Conservation (phyloP, 2,113 vertebrate species). For the Indicator maculatus region DNA sequence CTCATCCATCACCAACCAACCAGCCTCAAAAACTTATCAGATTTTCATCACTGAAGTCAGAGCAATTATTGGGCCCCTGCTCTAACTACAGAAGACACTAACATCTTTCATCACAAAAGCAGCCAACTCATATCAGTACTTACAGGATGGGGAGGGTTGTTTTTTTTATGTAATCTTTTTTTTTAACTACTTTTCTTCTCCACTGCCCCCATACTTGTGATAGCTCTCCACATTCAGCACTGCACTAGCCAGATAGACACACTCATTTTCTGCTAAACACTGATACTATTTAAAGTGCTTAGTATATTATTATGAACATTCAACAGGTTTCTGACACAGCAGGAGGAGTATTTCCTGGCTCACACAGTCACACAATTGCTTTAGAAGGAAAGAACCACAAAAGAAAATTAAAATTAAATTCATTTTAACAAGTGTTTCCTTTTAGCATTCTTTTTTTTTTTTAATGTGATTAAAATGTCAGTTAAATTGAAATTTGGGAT, state of each 20-base stretch:
- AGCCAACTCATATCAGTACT: not conserved
- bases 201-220: not conserved
- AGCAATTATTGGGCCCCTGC: not conserved
- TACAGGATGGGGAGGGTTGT: not conserved
- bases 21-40: not conserved
- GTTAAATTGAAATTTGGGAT: not conserved
- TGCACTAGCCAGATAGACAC: not conserved
- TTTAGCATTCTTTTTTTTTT: not conserved
- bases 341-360: not conserved
- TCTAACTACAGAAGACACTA: not conserved
- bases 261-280: not conserved
- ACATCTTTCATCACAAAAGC: not conserved
- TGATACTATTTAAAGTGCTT: not conserved
- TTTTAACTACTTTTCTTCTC: not conserved
- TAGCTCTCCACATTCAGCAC: not conserved
- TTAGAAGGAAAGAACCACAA: not conserved
- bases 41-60: not conserved
- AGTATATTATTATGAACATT: not conserved
- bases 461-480: not conserved
- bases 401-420: not conserved
- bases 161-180: not conserved
- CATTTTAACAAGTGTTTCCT: not conserved
- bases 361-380: not conserved
- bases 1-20: not conserved
- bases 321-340: not conserved